A percentile compares a stretch with the other conserved stretches of the same genome.
These are phyloP conservation scores for Coregonus sp. DNA, from an alignment of 2,797 vertebrate species.

Conservation along the genomic window DNA sequence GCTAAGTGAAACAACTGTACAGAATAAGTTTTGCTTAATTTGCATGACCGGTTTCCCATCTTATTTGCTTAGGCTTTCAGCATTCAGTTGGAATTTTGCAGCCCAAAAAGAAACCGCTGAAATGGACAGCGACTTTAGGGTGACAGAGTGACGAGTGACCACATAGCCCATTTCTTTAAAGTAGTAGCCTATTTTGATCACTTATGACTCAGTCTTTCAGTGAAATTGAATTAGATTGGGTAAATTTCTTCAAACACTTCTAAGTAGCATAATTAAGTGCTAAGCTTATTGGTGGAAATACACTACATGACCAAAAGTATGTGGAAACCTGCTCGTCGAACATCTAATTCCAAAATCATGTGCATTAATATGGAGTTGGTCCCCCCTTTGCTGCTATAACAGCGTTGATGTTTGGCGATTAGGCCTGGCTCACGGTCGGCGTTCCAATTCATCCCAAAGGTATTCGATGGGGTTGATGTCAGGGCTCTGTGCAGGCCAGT, in stretches of 20 bases:
- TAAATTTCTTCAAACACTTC: neutral
- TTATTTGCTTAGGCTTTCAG: neutral
- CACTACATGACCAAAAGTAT: too few species aligned
- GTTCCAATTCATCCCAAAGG: too few species aligned
- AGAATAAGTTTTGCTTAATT: neutral
- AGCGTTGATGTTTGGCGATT: too few species aligned
- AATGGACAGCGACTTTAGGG: slow-evolving; percentile 48
- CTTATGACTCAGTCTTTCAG: neutral
- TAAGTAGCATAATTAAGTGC: neutral
- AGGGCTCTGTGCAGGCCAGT: too few species aligned
- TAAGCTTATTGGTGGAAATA: too few species aligned
- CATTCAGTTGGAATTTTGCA: neutral
- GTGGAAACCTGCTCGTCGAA: too few species aligned
- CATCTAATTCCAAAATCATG: too few species aligned
- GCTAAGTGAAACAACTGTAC: neutral
- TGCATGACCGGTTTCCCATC: neutral
- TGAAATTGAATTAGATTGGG: neutral
- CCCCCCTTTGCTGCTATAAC: too few species aligned
- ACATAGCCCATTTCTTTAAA: neutral
- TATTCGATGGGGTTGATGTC: too few species aligned
- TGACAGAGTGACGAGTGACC: neutral
- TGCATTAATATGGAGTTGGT: too few species aligned
- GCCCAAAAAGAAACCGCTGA: slow-evolving; percentile 37
- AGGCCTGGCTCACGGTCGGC: too few species aligned
- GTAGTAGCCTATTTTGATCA: neutral